Conservation (phyloP, 2,797 vertebrate genomes). For the Aldrovandia affinis region DNA sequence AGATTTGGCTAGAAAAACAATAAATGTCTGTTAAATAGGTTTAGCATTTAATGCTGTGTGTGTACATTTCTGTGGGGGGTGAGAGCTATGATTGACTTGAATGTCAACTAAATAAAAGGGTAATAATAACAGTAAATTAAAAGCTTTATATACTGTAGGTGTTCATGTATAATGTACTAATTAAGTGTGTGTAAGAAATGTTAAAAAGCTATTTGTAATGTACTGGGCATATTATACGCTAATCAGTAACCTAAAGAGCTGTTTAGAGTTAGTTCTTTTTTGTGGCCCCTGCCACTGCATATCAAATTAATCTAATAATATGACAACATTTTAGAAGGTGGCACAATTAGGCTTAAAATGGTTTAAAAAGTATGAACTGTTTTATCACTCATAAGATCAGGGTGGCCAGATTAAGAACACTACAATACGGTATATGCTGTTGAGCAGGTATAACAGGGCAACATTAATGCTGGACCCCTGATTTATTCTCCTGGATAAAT, state of each 20-base stretch:
- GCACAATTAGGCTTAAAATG: no score
- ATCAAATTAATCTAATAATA: no score
- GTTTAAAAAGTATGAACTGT: no score
- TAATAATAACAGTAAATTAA: no score
- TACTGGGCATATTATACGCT: background rate
- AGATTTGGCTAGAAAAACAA: background rate
- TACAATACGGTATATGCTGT: no score
- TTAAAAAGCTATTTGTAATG: background rate
- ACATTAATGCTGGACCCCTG: no score
- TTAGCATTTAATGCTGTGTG: background rate
- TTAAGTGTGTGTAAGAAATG: background rate
- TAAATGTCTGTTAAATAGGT: background rate
- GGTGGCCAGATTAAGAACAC: no score
- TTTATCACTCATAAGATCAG: no score
- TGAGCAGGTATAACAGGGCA: no score
- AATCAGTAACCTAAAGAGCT: background rate
- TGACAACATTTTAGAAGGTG: no score
- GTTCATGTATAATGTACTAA: background rate
- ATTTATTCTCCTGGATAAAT: no score
- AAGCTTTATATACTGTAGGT: background rate
- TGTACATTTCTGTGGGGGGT: background rate
- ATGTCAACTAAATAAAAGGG: background rate
- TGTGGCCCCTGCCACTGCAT: no score
- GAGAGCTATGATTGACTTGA: background rate
- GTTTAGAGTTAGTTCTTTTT: background rate